Evolutionary conservation across 2,797 vertebrate species (phyloP), one percentile per base, ranked within the genome.

Genomic region (Schizopygopsis pylzovi): DNA sequence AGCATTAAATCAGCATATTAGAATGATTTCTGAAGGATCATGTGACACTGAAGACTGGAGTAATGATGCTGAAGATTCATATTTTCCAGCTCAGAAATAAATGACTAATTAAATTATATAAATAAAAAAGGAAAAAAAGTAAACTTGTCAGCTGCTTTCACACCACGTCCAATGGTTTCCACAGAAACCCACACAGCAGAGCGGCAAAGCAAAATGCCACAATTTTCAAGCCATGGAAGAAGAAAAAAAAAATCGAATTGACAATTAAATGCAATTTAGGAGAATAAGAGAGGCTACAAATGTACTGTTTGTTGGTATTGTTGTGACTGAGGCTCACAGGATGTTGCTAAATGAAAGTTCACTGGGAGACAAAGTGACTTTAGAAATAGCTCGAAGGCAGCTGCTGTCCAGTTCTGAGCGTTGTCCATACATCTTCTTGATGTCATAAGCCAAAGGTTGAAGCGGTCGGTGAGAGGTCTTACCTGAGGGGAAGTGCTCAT

Each of bases 401-500:
- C 81, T 91, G 89, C 90, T 90, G 90, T 91, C 85, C 89, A 87
- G 84, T 87, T 82, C 80, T 88, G 81, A 56, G 61, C 80, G 59
- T 56, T 67, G 72, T 79, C 81, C 89, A 88, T 71, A 79, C 15
- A 71, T 83, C 84, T 82, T 61, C 71, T 47, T 73, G 25, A 83
- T 54, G 47, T 52, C 39, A 75, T 41, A 39, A 75, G 63, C 25
- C 41, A 59, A 76, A 79, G 85, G 87, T 85, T 87, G 79, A 85
- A 82, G 37, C 65, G 33, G 54, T 39, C 10, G 72, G 77, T 49
- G 61, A 61, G 61, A 56, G 84, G 75, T 81, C 89, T 88, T 97
- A 99, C 98, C 98, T 98, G 97, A 96, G 39, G 98, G 98, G 87
- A 98, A 99, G 90, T 98, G 97, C 39, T 99, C 98, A 63, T 98